Percentiles rank a stretch among this genome's conserved stretches.
phyloP scores from a whole-genome alignment of 2,888 invertebrate genomes.

The Pimpla rufipes region DNA sequence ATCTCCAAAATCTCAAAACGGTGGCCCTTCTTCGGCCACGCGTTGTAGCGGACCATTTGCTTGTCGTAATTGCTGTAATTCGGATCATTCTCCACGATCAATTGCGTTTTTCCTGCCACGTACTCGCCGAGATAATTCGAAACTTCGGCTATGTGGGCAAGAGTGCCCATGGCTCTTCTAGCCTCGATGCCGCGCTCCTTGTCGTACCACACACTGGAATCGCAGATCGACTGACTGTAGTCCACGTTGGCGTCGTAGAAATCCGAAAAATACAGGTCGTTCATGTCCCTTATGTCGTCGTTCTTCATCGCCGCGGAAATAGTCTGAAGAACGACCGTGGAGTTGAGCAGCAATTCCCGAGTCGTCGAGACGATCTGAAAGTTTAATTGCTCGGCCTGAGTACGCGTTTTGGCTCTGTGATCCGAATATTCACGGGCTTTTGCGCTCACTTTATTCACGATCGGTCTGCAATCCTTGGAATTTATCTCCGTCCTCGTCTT shows the following conservation, averaged over 20 bases:
- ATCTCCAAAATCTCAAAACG: conserved; percentile 81
- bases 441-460: conserved; percentile 81
- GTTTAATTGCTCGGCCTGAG: not conserved
- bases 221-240: conserved; percentile 77
- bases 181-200: conserved; percentile 82
- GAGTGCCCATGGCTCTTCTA: conserved; percentile 79
- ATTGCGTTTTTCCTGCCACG: conserved; percentile 77
- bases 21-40: conserved; percentile 76
- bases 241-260: conserved; percentile 77
- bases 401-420: not conserved
- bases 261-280: conserved; percentile 82
- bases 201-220: conserved; percentile 80
- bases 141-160: conserved; percentile 77
- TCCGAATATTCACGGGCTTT: not conserved
- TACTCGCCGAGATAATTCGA: conserved; percentile 81
- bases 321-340: conserved; percentile 78
- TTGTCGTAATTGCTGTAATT: conserved; percentile 74
- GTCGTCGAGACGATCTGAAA: conserved; percentile 79
- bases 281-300: conserved; percentile 84
- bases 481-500: conserved; percentile 80
- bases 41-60: conserved; percentile 80
- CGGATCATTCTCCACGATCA: conserved; percentile 74
- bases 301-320: conserved; percentile 81
- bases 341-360: conserved; percentile 81
- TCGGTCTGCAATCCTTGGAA: conserved; percentile 75